These are phyloP conservation scores for Andrena cerasifolii DNA, from an alignment of 1,140 invertebrate genomes.

Conservation along the genomic window DNA sequence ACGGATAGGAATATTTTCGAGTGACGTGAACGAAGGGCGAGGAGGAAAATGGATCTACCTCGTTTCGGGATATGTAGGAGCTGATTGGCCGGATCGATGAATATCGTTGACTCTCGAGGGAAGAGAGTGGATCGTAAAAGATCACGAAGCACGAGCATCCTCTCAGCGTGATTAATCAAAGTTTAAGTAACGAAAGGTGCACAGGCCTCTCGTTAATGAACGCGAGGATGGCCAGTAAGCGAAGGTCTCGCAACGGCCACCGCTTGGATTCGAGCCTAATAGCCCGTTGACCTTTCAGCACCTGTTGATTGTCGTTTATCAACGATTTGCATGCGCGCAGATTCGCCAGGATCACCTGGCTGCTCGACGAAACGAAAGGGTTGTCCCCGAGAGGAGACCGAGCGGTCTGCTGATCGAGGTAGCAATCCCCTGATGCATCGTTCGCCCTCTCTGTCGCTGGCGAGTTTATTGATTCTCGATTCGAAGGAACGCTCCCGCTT, in stretches of 20 bases:
- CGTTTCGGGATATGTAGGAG: no score
- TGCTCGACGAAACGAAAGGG: conserved; percentile 36
- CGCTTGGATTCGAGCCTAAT: conserved; percentile 65
- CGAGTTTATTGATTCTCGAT: conserved; percentile 55
- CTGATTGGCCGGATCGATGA: no score
- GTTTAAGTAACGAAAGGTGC: conserved; percentile 21
- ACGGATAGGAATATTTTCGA: no score
- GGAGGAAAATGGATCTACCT: no score
- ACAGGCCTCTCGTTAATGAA: conserved; percentile 16
- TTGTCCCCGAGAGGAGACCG: conserved; percentile 7
- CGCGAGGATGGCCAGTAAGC: not conserved
- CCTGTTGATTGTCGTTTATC: conserved; percentile 70
- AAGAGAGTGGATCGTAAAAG: no score
- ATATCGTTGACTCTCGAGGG: no score
- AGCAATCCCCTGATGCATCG: conserved; percentile 17
- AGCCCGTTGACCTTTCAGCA: conserved; percentile 65
- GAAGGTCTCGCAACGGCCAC: conserved; percentile 29
- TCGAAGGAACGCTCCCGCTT: not conserved
- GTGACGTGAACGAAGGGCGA: no score
- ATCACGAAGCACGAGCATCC: no score
- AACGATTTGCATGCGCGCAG: conserved; percentile 65
- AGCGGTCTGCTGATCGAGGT: conserved; percentile 42
- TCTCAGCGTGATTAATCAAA: not conserved
- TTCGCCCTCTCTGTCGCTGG: not conserved
- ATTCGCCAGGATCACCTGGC: conserved; percentile 57